phyloP scores from a whole-genome alignment of 2,113 vertebrate genomes.

The Salvator merianae region DNA sequence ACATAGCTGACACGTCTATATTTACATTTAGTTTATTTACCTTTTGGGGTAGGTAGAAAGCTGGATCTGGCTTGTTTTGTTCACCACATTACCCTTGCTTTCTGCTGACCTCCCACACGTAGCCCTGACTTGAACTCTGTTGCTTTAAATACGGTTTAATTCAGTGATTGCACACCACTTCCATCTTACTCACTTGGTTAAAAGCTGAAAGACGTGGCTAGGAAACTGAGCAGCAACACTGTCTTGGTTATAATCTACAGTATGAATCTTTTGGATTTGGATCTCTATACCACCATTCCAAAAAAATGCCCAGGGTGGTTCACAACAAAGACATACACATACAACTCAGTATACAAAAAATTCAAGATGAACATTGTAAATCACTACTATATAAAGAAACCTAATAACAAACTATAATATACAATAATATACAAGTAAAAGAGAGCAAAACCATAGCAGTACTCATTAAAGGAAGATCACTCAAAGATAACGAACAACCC shows the following conservation, averaged over 20 bases:
- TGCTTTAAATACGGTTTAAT: conserved; percentile 10
- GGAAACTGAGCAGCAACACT: background rate
- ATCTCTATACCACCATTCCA: too few relatives aligned
- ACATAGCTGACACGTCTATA: background rate
- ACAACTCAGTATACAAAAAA: too few relatives aligned
- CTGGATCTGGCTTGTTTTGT: accelerated
- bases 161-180: background rate
- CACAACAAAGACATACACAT: too few relatives aligned
- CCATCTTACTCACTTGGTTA: background rate
- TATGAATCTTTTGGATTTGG: background rate
- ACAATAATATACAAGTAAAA: too few relatives aligned
- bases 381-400: too few relatives aligned
- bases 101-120: background rate
- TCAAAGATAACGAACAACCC: too few relatives aligned
- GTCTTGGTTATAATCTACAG: background rate
- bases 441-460: too few relatives aligned
- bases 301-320: too few relatives aligned
- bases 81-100: accelerated
- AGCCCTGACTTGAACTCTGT: background rate
- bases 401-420: too few relatives aligned
- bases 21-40: conserved; percentile 2
- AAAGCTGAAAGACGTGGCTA: background rate
- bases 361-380: too few relatives aligned
- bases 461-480: too few relatives aligned
- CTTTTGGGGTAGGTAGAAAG: background rate